Percentiles rank a stretch among this genome's conserved stretches.
Conservation (phyloP, 2,888 invertebrate genomes). For the Boloria selene region DNA sequence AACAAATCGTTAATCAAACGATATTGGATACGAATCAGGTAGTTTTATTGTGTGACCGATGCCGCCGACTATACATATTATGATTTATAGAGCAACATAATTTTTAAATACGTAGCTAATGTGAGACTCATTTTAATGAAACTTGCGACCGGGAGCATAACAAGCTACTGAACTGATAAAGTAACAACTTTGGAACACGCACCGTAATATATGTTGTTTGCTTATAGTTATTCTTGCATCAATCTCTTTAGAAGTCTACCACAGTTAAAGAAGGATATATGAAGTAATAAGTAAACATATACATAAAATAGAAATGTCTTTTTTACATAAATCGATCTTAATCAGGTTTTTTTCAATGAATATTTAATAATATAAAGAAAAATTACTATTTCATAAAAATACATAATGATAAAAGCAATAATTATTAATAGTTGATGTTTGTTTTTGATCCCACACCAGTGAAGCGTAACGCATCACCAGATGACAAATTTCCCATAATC, state of each 20-base stretch:
- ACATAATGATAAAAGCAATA: slow-evolving; percentile 19
- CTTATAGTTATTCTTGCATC: slow-evolving; percentile 21
- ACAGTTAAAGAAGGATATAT: neutral
- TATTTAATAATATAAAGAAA: neutral
- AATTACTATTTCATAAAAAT: slow-evolving; percentile 12
- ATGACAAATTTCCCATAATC: slow-evolving; percentile 76
- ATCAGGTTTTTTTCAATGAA: too few relatives aligned
- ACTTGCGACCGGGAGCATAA: slow-evolving; percentile 42
- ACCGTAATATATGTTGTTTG: slow-evolving; percentile 35
- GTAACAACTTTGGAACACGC: slow-evolving; percentile 32
- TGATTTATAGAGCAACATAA: slow-evolving; percentile 72
- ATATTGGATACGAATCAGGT: slow-evolving; percentile 78
- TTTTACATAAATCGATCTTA: too few relatives aligned
- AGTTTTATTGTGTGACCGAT: slow-evolving; percentile 72
- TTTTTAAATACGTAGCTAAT: slow-evolving; percentile 68
- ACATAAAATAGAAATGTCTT: too few relatives aligned
- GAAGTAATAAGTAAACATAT: too few relatives aligned
- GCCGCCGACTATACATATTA: slow-evolving; percentile 65
- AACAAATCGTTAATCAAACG: slow-evolving; percentile 80
- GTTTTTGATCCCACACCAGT: slow-evolving; percentile 58
- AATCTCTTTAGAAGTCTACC: slow-evolving; percentile 4
- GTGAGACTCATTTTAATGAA: slow-evolving; percentile 52
- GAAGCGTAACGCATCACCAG: slow-evolving; percentile 59
- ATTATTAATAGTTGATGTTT: slow-evolving; percentile 26
- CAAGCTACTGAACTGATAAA: slow-evolving; percentile 53